A percentile compares a stretch with the other conserved stretches of the same genome.
phyloP scores from a whole-genome alignment of 1,140 invertebrate genomes.

The Drosophila takahashii region DNA sequence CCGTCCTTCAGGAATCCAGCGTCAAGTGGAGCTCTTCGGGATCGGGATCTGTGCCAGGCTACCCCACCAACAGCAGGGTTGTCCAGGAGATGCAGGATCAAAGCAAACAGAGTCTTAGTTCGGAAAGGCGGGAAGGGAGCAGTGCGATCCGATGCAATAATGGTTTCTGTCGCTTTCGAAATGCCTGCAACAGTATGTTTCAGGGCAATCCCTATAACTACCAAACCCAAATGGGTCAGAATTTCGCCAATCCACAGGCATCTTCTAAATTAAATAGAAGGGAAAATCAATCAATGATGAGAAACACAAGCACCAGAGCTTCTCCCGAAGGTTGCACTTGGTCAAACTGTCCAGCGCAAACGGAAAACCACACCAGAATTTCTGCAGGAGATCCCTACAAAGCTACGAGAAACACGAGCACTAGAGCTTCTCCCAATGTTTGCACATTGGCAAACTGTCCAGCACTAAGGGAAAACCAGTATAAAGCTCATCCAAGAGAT shows the following conservation, averaged over 20 bases:
- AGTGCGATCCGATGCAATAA: background rate
- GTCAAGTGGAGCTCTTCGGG: background rate
- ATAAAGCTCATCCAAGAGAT: too few relatives aligned
- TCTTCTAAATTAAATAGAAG: background rate
- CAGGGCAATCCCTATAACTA: background rate
- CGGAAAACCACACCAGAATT: too few relatives aligned
- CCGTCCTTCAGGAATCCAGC: background rate
- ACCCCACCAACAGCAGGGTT: background rate
- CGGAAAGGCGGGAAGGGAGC: too few relatives aligned
- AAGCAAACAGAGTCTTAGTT: background rate
- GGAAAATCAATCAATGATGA: background rate
- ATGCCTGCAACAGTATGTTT: background rate
- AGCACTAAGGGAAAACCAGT: too few relatives aligned
- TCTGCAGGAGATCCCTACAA: too few relatives aligned
- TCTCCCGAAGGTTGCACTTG: too few relatives aligned
- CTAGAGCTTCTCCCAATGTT: too few relatives aligned
- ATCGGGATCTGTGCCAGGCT: too few relatives aligned
- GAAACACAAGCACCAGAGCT: too few relatives aligned
- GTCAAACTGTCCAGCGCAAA: background rate
- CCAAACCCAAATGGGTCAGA: background rate
- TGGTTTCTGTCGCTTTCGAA: background rate
- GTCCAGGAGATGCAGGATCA: background rate
- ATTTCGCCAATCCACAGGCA: background rate
- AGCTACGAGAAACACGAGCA: too few relatives aligned
- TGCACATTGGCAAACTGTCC: background rate